phyloP scores from a whole-genome alignment of 2,888 invertebrate species.

The Ophion costatus region DNA sequence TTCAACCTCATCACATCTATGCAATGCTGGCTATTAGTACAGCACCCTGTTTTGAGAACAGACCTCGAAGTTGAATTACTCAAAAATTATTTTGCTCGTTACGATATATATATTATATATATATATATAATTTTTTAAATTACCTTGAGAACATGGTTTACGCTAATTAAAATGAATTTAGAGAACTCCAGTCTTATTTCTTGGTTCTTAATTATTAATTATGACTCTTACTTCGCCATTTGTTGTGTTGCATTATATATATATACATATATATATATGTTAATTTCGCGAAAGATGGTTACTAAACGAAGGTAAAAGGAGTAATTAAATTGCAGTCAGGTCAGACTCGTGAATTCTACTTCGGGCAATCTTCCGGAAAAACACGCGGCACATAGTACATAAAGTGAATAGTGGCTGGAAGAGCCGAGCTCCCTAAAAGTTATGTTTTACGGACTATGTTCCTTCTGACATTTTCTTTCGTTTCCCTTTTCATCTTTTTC shows the following conservation, averaged over 20 bases:
- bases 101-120: too few species aligned
- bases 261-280: background rate
- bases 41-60: too few species aligned
- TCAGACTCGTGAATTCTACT: slow-evolving; percentile 30
- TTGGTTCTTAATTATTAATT: slow-evolving; percentile 3
- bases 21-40: too few species aligned
- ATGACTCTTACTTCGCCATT: slow-evolving; percentile 28
- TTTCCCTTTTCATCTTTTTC: slow-evolving; percentile 22
- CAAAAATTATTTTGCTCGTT: too few species aligned
- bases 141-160: background rate
- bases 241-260: background rate
- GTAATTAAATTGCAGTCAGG: slow-evolving; percentile 43
- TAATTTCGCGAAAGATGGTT: slow-evolving; percentile 21
- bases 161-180: slow-evolving; percentile 1
- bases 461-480: slow-evolving; percentile 1
- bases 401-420: slow-evolving; percentile 22
- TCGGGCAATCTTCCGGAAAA: slow-evolving; percentile 3
- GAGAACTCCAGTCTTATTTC: slow-evolving; percentile 7
- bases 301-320: slow-evolving; percentile 41
- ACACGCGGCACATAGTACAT: slow-evolving; percentile 5
- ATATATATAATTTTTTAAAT: too few species aligned
- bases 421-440: slow-evolving; percentile 26
- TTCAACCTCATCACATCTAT: too few species aligned
- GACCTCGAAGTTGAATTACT: too few species aligned
- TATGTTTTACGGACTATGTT: slow-evolving; percentile 43